These are phyloP conservation scores for Cygnus olor DNA, from an alignment of 2,797 vertebrate genomes.

Conservation along the genomic window DNA sequence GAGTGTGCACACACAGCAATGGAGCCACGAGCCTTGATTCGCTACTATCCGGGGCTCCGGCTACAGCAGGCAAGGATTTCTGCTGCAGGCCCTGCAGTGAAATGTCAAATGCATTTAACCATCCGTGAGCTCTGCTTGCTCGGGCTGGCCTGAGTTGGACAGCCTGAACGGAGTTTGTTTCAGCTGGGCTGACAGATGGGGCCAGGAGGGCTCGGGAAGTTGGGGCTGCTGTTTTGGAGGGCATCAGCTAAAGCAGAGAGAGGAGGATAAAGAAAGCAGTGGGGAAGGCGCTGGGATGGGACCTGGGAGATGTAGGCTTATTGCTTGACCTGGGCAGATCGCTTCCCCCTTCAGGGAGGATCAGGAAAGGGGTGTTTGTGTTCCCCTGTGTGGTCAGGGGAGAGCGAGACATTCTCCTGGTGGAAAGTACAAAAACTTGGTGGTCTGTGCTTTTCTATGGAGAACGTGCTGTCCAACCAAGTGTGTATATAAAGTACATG, in stretches of 20 bases:
- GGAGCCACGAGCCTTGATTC: constrained; percentile 64
- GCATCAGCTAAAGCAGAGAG: constrained; percentile 14
- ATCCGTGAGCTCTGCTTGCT: constrained; percentile 54
- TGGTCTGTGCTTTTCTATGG: neutral
- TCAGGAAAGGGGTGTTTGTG: neutral
- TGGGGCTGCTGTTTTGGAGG: constrained; percentile 27
- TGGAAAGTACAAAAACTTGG: neutral
- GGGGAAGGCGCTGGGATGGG: neutral
- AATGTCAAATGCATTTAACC: constrained; percentile 68
- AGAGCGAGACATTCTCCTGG: neutral
- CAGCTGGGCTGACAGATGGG: constrained; percentile 54
- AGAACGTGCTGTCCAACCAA: neutral
- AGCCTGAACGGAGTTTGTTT: constrained; percentile 33
- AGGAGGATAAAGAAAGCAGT: neutral
- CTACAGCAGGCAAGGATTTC: constrained; percentile 68
- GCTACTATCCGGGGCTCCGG: constrained; percentile 35
- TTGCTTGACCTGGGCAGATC: neutral
- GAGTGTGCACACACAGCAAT: constrained; percentile 58
- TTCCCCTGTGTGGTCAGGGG: neutral
- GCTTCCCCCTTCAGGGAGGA: neutral
- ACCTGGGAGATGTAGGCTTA: accelerated
- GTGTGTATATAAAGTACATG: neutral
- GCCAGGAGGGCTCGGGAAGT: constrained; percentile 47
- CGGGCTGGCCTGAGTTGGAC: constrained; percentile 39
- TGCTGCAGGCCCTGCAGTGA: constrained; percentile 61